Evolutionary conservation across 1,140 invertebrate species (phyloP).

Genomic region (Ostrea denselamellosa): DNA sequence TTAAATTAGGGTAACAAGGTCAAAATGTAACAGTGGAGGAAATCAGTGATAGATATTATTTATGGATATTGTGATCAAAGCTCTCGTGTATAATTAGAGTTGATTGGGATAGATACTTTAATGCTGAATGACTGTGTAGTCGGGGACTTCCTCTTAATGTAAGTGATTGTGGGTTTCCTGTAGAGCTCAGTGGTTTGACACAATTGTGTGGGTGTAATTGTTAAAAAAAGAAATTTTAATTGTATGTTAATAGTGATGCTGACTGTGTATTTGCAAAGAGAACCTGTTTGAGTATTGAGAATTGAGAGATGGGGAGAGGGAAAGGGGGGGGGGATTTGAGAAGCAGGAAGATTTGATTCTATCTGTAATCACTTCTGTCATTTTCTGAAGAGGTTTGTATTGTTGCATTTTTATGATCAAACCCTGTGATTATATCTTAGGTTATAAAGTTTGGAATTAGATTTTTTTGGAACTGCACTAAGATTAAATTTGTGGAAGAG

Average conservation of each 20-base stretch:
- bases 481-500: too few species aligned
- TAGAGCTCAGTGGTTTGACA: conserved; percentile 6
- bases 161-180: conserved; percentile 29
- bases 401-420: too few species aligned
- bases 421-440: too few species aligned
- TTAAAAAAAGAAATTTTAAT: neutral
- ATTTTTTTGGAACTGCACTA: too few species aligned
- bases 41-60: neutral
- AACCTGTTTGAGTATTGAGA: neutral
- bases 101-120: conserved; percentile 5
- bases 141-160: neutral
- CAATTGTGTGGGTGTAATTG: conserved; percentile 25
- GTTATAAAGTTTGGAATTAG: too few species aligned
- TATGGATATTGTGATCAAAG: conserved; percentile 30
- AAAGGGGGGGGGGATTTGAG: neutral
- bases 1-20: neutral
- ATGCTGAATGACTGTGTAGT: neutral
- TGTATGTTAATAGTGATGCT: neutral
- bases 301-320: neutral
- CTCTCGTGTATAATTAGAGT: conserved; percentile 23
- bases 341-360: neutral
- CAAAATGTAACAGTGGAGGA: neutral
- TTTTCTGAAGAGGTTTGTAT: neutral
- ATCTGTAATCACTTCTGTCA: neutral
- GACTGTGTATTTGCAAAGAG: neutral